These are phyloP conservation scores for Andrena trimmerana DNA, from an alignment of 2,888 invertebrate genomes.

Conservation along the genomic window DNA sequence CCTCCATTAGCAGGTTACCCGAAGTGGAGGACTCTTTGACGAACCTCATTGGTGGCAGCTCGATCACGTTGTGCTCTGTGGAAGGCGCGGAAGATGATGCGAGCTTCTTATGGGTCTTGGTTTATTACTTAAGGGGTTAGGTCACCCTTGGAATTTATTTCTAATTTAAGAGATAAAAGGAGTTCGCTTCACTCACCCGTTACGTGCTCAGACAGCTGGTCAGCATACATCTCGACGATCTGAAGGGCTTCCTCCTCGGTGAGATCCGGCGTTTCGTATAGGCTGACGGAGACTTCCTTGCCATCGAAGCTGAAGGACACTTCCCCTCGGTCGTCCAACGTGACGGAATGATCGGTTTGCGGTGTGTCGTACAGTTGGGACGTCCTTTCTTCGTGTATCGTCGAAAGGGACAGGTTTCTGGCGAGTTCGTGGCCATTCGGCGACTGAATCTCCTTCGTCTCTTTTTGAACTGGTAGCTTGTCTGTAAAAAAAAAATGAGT, in stretches of 20 bases:
- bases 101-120: not conserved
- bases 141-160: too few species aligned
- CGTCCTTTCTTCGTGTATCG: slow-evolving; percentile 95
- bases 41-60: slow-evolving; percentile 94
- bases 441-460: slow-evolving; percentile 58
- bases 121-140: too few species aligned
- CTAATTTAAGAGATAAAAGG: too few species aligned
- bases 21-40: slow-evolving; percentile 95
- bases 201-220: slow-evolving; percentile 95
- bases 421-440: slow-evolving; percentile 85
- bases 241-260: slow-evolving; percentile 96
- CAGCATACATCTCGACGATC: slow-evolving; percentile 97
- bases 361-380: slow-evolving; percentile 95
- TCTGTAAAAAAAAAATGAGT: slow-evolving; percentile 39
- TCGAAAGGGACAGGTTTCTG: slow-evolving; percentile 93
- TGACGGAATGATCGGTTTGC: slow-evolving; percentile 89
- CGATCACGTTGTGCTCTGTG: slow-evolving; percentile 93
- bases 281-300: slow-evolving; percentile 95
- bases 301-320: slow-evolving; percentile 96
- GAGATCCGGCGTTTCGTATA: slow-evolving; percentile 96
- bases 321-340: slow-evolving; percentile 93
- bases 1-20: slow-evolving; percentile 95
- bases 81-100: not conserved
- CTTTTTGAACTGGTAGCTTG: slow-evolving; percentile 67
- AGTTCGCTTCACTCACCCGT: slow-evolving; percentile 85